Conservation (phyloP, 1,140 invertebrate species). For the Drosophila seguyi region DNA sequence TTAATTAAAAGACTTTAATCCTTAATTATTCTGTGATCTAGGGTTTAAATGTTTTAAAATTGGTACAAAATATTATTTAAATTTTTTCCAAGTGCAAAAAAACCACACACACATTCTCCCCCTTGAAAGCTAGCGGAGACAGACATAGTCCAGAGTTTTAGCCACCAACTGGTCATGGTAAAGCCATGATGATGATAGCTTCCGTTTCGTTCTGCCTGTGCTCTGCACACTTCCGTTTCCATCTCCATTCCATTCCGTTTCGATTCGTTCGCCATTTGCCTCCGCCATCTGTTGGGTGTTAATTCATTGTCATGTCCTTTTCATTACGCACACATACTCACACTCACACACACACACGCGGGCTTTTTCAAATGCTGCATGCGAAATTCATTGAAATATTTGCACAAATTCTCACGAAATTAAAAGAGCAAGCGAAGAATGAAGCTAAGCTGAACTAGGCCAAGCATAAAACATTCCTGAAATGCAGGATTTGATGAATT, state of each 20-base stretch:
- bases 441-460: background rate
- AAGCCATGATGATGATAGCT: constrained; percentile 54
- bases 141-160: constrained; percentile 40
- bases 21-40: too few relatives aligned
- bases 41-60: background rate
- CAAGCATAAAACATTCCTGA: background rate
- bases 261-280: constrained; percentile 27
- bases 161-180: constrained; percentile 41
- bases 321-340: constrained; percentile 69
- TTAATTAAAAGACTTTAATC: background rate
- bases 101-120: background rate
- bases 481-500: constrained; percentile 3
- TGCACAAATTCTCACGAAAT: constrained; percentile 22
- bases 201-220: constrained; percentile 39
- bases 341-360: constrained; percentile 42
- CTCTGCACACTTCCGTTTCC: constrained; percentile 40
- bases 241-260: constrained; percentile 5
- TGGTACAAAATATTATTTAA: background rate
- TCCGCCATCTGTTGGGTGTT: constrained; percentile 61
- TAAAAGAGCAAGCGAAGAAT: background rate
- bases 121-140: constrained; percentile 8
- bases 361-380: background rate
- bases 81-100: background rate
- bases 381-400: constrained; percentile 33
- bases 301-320: constrained; percentile 71